Percentiles rank a stretch among this genome's conserved stretches.
Evolutionary conservation across 2,113 vertebrate genomes (phyloP).

Genomic region (Heteronetta atricapilla): DNA sequence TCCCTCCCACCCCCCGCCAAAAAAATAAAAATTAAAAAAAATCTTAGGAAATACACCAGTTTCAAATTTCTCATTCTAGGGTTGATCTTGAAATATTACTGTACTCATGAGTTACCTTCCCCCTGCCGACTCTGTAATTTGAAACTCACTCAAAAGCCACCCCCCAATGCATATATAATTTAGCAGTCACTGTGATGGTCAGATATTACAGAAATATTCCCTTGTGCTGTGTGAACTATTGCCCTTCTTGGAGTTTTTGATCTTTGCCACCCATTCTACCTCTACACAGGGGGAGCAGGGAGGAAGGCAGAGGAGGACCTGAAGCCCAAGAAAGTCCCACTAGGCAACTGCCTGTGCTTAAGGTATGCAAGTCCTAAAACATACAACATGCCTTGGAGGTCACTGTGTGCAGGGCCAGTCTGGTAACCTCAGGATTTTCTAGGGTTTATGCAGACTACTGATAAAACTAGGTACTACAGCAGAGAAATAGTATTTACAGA

Average conservation of each 20-base stretch:
- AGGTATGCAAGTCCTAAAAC: background rate
- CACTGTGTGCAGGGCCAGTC: fast-evolving
- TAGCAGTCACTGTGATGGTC: fast-evolving
- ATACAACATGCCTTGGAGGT: background rate
- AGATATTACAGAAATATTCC: background rate
- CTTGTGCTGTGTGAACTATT: background rate
- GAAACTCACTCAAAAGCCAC: background rate
- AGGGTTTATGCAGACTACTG: background rate
- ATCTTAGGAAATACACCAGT: background rate
- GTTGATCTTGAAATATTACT: background rate
- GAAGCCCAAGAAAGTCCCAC: background rate
- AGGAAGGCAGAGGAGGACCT: background rate
- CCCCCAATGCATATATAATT: background rate
- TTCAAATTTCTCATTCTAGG: background rate
- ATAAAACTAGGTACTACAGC: background rate
- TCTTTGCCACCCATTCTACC: background rate
- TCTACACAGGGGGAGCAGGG: fast-evolving
- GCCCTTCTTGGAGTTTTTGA: background rate
- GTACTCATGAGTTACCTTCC: background rate
- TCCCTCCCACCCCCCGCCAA: background rate
- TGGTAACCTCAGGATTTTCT: background rate
- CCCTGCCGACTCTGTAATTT: fast-evolving
- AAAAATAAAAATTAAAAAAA: background rate
- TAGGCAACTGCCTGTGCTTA: background rate
- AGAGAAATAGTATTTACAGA: background rate